phyloP scores from a whole-genome alignment of 2,888 invertebrate species.

The Pimpla rufipes region DNA sequence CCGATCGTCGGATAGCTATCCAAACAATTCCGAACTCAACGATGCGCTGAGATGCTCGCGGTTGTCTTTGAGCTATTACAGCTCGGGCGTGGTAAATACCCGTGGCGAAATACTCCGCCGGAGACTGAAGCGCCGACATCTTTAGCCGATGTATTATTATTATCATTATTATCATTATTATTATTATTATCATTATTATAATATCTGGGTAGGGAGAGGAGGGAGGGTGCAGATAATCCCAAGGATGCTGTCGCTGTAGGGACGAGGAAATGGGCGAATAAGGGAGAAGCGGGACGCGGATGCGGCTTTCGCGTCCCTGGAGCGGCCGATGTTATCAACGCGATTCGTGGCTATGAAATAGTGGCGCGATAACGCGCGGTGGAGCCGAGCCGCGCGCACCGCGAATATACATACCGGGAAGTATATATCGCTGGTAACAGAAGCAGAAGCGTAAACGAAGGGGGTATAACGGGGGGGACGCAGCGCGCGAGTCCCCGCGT shows the following conservation, averaged over 20 bases:
- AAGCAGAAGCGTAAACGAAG: no score
- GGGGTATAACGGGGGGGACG: no score
- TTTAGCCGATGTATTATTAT: neutral
- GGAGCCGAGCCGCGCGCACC: neutral
- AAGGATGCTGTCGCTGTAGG: neutral
- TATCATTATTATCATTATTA: no score
- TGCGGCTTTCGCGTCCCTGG: no score
- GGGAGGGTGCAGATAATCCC: slow-evolving; percentile 6
- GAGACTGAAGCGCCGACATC: neutral
- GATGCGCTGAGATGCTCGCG: neutral
- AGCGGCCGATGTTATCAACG: slow-evolving; percentile 1
- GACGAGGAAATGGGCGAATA: slow-evolving; percentile 3
- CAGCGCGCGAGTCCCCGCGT: no score
- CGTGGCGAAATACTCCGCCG: neutral
- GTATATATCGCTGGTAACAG: no score
- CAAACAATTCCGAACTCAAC: neutral
- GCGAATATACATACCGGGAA: neutral
- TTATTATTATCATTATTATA: neutral
- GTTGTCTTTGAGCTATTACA: neutral
- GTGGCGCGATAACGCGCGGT: slow-evolving; percentile 22
- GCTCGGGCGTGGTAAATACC: neutral
- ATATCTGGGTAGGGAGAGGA: slow-evolving; percentile 2
- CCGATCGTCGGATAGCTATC: neutral
- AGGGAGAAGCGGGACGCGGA: neutral
- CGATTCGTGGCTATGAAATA: slow-evolving; percentile 24